These are phyloP conservation scores for Lacanobia oleracea DNA, from an alignment of 2,888 invertebrate genomes.

Conservation along the genomic window DNA sequence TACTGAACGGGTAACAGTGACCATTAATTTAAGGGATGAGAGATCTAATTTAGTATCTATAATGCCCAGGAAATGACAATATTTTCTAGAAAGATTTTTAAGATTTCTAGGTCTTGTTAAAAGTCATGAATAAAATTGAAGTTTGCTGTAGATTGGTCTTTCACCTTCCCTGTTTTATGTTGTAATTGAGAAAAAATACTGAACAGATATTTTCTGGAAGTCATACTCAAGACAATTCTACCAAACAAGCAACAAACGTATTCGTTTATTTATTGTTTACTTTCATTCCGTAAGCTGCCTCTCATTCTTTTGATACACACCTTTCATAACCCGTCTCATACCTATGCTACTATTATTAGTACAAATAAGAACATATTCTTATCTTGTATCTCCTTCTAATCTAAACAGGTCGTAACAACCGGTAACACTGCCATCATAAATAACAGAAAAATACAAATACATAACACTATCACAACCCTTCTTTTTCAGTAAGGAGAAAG, in stretches of 20 bases:
- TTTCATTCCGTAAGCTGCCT: not conserved
- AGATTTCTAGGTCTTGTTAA: no score
- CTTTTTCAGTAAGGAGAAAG: conserved; percentile 48
- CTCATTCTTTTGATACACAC: not conserved
- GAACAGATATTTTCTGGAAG: not conserved
- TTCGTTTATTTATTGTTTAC: not conserved
- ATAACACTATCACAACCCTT: conserved; percentile 59
- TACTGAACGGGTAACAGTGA: no score
- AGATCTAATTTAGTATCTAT: no score
- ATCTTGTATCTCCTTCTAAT: conserved; percentile 17
- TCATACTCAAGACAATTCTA: not conserved
- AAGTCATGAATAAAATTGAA: not conserved
- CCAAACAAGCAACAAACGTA: not conserved
- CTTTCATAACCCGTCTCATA: not conserved
- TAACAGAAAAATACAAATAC: conserved; percentile 53
- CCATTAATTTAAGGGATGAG: no score
- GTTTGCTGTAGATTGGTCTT: not conserved
- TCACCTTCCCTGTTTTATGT: no score
- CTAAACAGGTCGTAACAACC: conserved; percentile 47
- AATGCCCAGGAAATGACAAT: no score
- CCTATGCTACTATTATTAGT: conserved; percentile 18
- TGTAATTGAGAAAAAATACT: not conserved
- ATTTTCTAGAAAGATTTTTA: no score
- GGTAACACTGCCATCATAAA: conserved; percentile 55
- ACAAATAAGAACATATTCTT: conserved; percentile 42